Percentiles rank a stretch among this genome's conserved stretches.
Conservation (phyloP, 2,888 invertebrate genomes). For the Mesorhabditis spiculigera region DNA sequence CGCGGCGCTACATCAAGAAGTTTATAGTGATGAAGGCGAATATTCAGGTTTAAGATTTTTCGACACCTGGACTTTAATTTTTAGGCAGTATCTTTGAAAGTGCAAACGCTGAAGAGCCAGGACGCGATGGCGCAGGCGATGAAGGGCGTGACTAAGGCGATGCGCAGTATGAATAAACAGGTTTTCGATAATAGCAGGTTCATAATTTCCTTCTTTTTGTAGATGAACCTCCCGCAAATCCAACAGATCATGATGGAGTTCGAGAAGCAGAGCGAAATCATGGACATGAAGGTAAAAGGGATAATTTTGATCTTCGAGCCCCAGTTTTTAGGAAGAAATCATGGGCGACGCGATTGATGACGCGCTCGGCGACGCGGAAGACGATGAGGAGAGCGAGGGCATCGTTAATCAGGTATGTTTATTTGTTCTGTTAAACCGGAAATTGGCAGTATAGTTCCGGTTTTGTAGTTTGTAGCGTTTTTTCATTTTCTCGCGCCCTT, state of each 20-base stretch:
- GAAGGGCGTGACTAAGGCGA: conserved; percentile 96
- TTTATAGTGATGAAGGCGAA: conserved; percentile 99
- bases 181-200: conserved; percentile 23
- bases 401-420: conserved; percentile 52
- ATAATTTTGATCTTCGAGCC: neutral
- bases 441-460: too few relatives aligned
- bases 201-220: neutral
- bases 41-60: conserved; percentile 69
- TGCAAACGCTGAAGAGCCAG: conserved; percentile 93
- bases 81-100: conserved; percentile 84
- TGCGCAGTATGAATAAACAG: conserved; percentile 90
- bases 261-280: conserved; percentile 98
- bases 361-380: conserved; percentile 96
- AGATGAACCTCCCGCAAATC: conserved; percentile 91
- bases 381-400: conserved; percentile 82
- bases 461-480: too few relatives aligned
- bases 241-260: conserved; percentile 80
- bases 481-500: too few relatives aligned
- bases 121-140: conserved; percentile 97
- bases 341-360: conserved; percentile 99
- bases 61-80: neutral
- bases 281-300: conserved; percentile 88
- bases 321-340: conserved; percentile 75
- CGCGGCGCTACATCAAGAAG: conserved; percentile 88
- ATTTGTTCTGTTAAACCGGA: neutral